Conservation (phyloP, 2,797 vertebrate species). For the Galaxias olidus region DNA sequence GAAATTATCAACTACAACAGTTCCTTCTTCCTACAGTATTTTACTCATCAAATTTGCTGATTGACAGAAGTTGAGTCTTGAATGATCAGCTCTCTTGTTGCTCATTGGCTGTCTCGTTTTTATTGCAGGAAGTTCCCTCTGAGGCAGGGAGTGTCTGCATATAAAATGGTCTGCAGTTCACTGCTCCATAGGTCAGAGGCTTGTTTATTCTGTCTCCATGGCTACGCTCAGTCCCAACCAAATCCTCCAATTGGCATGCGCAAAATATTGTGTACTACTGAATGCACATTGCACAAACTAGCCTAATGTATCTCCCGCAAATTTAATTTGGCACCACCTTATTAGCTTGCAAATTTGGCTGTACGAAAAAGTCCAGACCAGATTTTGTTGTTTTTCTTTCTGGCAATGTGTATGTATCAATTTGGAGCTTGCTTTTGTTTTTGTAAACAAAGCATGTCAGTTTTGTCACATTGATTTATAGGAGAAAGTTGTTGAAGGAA, state of each 20-base stretch:
- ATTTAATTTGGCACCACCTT: constrained; percentile 69
- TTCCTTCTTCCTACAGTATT: constrained; percentile 55
- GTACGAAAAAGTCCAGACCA: constrained; percentile 68
- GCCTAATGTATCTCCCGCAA: constrained; percentile 62
- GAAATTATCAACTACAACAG: constrained; percentile 60
- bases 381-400: constrained; percentile 68
- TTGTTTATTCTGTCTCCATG: constrained; percentile 99
- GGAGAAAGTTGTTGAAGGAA: constrained; percentile 65
- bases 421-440: constrained; percentile 79
- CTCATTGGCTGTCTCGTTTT: constrained; percentile 99
- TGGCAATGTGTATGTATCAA: constrained; percentile 76
- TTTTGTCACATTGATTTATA: constrained; percentile 75
- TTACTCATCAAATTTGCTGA: constrained; percentile 67
- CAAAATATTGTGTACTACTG: constrained; percentile 75
- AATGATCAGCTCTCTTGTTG: constrained; percentile 99
- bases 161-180: constrained; percentile 99
- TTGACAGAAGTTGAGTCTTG: constrained; percentile 86
- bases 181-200: constrained; percentile 99
- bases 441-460: constrained; percentile 78
- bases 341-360: constrained; percentile 74
- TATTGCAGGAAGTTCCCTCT: constrained; percentile 99
- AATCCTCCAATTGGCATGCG: constrained; percentile 85
- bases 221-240: constrained; percentile 98
- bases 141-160: constrained; percentile 99
- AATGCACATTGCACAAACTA: constrained; percentile 79